phyloP scores from a whole-genome alignment of 2,888 invertebrate genomes.

The Cryptocephalus moraei region DNA sequence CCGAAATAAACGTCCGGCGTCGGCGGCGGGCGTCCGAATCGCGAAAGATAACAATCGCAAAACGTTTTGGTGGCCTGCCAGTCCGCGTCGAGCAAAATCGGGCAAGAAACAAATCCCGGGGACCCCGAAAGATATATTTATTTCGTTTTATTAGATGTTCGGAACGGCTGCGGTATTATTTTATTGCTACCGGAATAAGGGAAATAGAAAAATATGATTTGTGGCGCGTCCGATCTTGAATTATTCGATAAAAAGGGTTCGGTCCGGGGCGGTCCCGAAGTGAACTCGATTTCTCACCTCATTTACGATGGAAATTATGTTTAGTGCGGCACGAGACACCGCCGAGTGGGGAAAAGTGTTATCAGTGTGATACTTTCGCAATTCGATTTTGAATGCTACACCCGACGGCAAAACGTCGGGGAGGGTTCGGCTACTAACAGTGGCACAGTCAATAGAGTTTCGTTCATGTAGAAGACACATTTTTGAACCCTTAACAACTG shows the following conservation, averaged over 20 bases:
- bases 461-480: too few relatives aligned
- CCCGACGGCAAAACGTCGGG: too few relatives aligned
- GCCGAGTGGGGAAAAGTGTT: too few relatives aligned
- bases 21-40: background rate
- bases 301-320: conserved; percentile 7
- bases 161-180: conserved; percentile 9
- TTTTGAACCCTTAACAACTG: too few relatives aligned
- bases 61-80: conserved; percentile 8
- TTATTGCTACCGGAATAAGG: conserved; percentile 8
- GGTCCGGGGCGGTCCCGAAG: background rate
- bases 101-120: conserved; percentile 4
- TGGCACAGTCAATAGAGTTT: too few relatives aligned
- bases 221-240: conserved; percentile 3
- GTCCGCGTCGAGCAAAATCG: conserved; percentile 3
- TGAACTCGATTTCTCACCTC: conserved; percentile 8
- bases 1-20: too few relatives aligned
- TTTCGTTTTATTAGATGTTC: conserved; percentile 10
- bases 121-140: conserved; percentile 8
- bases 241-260: conserved; percentile 4
- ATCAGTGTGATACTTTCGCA: too few relatives aligned
- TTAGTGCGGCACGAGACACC: conserved; percentile 2
- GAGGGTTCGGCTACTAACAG: too few relatives aligned
- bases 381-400: too few relatives aligned
- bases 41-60: conserved; percentile 3
- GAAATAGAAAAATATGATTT: conserved; percentile 10